phyloP scores from a whole-genome alignment of 1,140 invertebrate species.

The Calosoma granatense region DNA sequence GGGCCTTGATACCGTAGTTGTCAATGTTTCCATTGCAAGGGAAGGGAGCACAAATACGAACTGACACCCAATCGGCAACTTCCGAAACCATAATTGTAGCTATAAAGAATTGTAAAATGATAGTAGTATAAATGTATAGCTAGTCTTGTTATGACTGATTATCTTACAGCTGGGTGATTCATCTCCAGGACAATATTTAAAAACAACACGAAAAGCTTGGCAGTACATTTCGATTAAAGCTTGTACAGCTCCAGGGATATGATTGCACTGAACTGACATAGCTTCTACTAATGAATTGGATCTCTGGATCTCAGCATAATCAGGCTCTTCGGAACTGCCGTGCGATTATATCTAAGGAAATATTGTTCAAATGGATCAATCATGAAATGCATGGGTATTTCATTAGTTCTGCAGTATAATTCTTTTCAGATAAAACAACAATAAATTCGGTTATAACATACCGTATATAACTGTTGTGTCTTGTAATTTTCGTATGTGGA shows the following conservation, averaged over 20 bases:
- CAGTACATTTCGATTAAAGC: constrained; percentile 71
- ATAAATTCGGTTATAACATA: too few species aligned
- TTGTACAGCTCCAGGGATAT: constrained; percentile 60
- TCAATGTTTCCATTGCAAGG: constrained; percentile 70
- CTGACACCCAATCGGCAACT: constrained; percentile 67
- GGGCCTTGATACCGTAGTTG: constrained; percentile 70
- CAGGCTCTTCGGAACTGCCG: not conserved
- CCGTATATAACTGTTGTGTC: not conserved
- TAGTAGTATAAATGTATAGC: too few species aligned
- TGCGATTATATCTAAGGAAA: too few species aligned
- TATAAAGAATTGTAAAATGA: constrained; percentile 30
- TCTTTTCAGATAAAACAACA: too few species aligned
- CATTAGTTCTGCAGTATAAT: too few species aligned
- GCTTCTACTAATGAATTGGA: not conserved
- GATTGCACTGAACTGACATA: constrained; percentile 41
- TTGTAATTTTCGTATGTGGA: constrained; percentile 43
- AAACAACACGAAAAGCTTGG: constrained; percentile 74
- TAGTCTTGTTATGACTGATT: constrained; percentile 28
- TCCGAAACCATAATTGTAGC: constrained; percentile 55
- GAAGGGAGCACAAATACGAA: constrained; percentile 74
- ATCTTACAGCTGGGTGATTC: constrained; percentile 36
- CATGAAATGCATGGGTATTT: too few species aligned
- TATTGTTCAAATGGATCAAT: too few species aligned
- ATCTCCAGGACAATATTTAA: constrained; percentile 42
- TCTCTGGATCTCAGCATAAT: not conserved